These are phyloP conservation scores for Xenentodon cancila DNA, from an alignment of 2,797 vertebrate genomes.

Conservation along the genomic window DNA sequence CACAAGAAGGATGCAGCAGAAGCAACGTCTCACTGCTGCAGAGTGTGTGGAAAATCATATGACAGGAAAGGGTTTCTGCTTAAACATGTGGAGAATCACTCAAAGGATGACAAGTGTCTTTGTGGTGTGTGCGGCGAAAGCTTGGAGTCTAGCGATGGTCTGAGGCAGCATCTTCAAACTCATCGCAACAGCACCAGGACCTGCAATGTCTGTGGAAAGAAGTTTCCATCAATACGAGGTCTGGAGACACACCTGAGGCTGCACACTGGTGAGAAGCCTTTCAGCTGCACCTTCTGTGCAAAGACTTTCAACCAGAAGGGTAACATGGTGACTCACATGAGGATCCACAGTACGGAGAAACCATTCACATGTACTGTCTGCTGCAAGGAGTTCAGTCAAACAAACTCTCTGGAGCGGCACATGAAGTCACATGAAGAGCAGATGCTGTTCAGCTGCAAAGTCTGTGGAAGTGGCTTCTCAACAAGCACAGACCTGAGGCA, in stretches of 20 bases:
- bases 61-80: conserved; percentile 56
- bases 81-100: conserved; percentile 62
- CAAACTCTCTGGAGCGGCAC: conserved; percentile 46
- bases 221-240: conserved; percentile 55
- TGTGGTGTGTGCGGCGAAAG: conserved; percentile 61
- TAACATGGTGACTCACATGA: conserved; percentile 66
- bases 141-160: conserved; percentile 15
- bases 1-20: background rate
- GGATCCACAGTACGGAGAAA: conserved; percentile 46
- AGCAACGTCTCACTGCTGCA: conserved; percentile 35
- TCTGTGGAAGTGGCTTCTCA: conserved; percentile 33
- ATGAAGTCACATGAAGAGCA: conserved; percentile 35
- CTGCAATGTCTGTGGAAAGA: conserved; percentile 58
- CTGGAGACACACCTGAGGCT: conserved; percentile 62
- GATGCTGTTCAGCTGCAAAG: conserved; percentile 31
- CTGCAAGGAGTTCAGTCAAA: conserved; percentile 38
- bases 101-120: conserved; percentile 6
- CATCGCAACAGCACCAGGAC: conserved; percentile 59
- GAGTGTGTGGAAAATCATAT: conserved; percentile 57
- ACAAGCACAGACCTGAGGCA: conserved; percentile 33
- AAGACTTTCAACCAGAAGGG: conserved; percentile 68
- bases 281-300: conserved; percentile 53
- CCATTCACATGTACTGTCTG: conserved; percentile 37
- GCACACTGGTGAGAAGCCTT: conserved; percentile 69
- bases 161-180: conserved; percentile 57